These are phyloP conservation scores for Drosophila eohydei DNA, from an alignment of 2,888 invertebrate species.

Conservation along the genomic window DNA sequence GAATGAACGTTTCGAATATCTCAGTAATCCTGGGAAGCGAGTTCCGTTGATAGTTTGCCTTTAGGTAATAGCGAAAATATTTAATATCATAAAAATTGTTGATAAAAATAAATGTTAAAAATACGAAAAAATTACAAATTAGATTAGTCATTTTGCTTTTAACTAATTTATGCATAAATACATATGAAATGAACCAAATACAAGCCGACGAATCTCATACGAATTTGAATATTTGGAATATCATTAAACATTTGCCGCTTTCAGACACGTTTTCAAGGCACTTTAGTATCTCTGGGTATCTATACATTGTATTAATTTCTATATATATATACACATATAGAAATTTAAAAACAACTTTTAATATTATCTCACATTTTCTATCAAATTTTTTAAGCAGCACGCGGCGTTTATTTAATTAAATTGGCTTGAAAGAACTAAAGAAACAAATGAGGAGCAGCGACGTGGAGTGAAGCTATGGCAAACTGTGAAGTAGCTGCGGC, in stretches of 20 bases:
- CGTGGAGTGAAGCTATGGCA: slow-evolving; percentile 19
- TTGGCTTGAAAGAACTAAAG: slow-evolving; percentile 44
- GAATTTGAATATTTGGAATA: slow-evolving; percentile 21
- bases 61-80: neutral
- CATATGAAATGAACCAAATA: slow-evolving; percentile 36
- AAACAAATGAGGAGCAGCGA: slow-evolving; percentile 12
- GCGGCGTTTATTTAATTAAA: slow-evolving; percentile 68
- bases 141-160: slow-evolving; percentile 40
- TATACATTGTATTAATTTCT: slow-evolving; percentile 42
- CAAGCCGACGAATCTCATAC: neutral
- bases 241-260: slow-evolving; percentile 33
- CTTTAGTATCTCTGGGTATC: slow-evolving; percentile 14
- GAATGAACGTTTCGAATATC: slow-evolving; percentile 7
- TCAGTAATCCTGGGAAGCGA: neutral
- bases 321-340: slow-evolving; percentile 10
- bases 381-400: slow-evolving; percentile 64
- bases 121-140: slow-evolving; percentile 16
- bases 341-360: slow-evolving; percentile 49
- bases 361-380: slow-evolving; percentile 62
- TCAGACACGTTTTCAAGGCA: slow-evolving; percentile 52
- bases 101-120: neutral
- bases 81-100: neutral
- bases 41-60: neutral
- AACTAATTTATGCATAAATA: slow-evolving; percentile 42
- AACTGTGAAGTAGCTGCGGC: slow-evolving; percentile 38